Percentiles rank a stretch among this genome's conserved stretches.
Conservation (phyloP, 2,113 vertebrate species). For the Nothocercus julius region DNA sequence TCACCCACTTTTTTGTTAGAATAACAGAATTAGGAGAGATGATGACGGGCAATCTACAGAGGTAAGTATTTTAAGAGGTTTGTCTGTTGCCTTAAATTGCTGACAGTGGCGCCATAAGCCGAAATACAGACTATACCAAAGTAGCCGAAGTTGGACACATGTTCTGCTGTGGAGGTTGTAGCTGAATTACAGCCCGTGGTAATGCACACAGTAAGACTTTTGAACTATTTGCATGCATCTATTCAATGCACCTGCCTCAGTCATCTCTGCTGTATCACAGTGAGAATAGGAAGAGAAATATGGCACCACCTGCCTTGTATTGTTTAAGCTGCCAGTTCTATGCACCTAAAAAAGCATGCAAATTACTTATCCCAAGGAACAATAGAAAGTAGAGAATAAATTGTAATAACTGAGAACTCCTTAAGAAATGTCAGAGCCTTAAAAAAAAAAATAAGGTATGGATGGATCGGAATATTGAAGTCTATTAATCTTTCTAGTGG, state of each 20-base stretch:
- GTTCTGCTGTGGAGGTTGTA: neutral
- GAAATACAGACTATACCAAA: neutral
- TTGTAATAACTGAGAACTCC: neutral
- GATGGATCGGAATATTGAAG: neutral
- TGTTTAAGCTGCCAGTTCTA: neutral
- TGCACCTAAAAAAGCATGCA: neutral
- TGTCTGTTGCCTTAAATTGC: neutral
- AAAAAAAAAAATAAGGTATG: neutral
- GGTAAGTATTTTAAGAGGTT: neutral
- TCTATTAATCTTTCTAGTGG: neutral
- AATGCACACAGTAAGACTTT: neutral
- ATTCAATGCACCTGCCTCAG: neutral
- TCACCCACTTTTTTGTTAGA: conserved; percentile 1
- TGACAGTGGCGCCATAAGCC: neutral
- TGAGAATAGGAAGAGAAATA: neutral
- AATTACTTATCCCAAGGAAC: neutral
- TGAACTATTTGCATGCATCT: neutral
- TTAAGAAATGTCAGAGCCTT: neutral
- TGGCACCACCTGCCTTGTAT: neutral
- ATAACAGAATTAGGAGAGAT: conserved; percentile 43
- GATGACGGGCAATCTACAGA: conserved; percentile 49
- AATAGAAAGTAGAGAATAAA: neutral
- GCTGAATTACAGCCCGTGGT: neutral
- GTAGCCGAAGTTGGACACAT: neutral
- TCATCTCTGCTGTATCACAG: neutral